A percentile compares a stretch with the other conserved stretches of the same genome.
phyloP scores from a whole-genome alignment of 2,888 invertebrate genomes.

The Athripsodes cinereus region DNA sequence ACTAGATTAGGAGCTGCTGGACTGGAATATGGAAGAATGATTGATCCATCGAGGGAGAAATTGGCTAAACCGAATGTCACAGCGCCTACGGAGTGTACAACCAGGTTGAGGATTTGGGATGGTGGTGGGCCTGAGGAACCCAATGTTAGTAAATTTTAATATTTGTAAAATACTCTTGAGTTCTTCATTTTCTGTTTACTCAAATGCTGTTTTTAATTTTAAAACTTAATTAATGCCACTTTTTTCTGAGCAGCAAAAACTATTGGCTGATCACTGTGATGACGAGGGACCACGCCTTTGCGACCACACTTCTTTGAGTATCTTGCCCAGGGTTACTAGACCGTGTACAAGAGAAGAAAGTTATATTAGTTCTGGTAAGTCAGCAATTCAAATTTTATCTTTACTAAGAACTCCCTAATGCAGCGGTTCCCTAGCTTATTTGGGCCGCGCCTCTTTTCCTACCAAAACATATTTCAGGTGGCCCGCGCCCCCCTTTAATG shows the following conservation, averaged over 20 bases:
- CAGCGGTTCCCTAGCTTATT: no score
- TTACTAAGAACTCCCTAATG: no score
- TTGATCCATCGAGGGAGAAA: slow-evolving; percentile 24
- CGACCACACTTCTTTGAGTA: slow-evolving; percentile 71
- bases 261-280: slow-evolving; percentile 69
- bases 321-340: slow-evolving; percentile 67
- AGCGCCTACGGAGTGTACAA: slow-evolving; percentile 51
- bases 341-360: slow-evolving; percentile 77
- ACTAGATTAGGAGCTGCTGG: slow-evolving; percentile 33
- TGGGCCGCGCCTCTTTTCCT: no score
- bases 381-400: neutral
- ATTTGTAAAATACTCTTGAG: neutral
- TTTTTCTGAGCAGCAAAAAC: slow-evolving; percentile 28
- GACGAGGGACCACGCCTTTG: slow-evolving; percentile 71
- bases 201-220: neutral
- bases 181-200: no score
- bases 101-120: slow-evolving; percentile 69
- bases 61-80: slow-evolving; percentile 27
- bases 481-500: no score
- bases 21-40: slow-evolving; percentile 29
- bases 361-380: slow-evolving; percentile 55
- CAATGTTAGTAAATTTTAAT: slow-evolving; percentile 25
- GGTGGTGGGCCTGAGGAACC: slow-evolving; percentile 52
- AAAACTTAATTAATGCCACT: neutral
- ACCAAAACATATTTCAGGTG: no score